A percentile compares a stretch with the other conserved stretches of the same genome.
Conservation (phyloP, 2,113 vertebrate genomes). For the Prunella fulvescens region DNA sequence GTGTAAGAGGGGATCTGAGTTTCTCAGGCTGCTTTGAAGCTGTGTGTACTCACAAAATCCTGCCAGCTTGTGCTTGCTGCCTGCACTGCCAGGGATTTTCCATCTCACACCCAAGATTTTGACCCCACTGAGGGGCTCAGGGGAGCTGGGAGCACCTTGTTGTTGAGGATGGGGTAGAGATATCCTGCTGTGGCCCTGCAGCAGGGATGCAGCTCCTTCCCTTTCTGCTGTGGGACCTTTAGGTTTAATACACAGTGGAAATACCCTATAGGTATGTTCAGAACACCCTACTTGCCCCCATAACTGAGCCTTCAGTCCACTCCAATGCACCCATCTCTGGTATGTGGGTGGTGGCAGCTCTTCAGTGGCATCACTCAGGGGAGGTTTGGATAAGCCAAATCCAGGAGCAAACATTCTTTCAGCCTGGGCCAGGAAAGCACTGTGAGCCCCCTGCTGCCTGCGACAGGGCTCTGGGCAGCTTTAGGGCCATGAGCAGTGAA, state of each 20-base stretch:
- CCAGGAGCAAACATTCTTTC: neutral
- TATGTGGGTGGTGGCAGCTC: rapidly evolving
- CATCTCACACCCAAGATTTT: neutral
- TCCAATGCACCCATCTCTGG: neutral
- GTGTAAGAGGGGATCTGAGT: neutral
- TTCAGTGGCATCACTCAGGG: rapidly evolving
- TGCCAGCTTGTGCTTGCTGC: neutral
- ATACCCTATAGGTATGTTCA: rapidly evolving
- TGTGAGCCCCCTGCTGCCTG: neutral
- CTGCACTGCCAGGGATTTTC: neutral
- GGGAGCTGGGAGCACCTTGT: neutral
- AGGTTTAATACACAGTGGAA: neutral
- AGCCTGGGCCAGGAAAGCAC: neutral
- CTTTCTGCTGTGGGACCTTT: neutral
- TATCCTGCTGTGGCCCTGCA: neutral
- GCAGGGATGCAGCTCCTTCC: neutral
- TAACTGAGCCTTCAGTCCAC: neutral
- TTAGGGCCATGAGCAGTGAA: neutral
- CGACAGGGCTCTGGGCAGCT: neutral
- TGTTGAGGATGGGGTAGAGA: neutral
- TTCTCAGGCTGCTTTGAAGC: neutral
- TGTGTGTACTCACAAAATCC: neutral
- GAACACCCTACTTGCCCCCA: neutral
- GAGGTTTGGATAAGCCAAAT: neutral
- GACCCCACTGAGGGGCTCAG: neutral